Evolutionary conservation across 2,113 vertebrate species (phyloP).

Genomic region (Alaudala cheleensis): DNA sequence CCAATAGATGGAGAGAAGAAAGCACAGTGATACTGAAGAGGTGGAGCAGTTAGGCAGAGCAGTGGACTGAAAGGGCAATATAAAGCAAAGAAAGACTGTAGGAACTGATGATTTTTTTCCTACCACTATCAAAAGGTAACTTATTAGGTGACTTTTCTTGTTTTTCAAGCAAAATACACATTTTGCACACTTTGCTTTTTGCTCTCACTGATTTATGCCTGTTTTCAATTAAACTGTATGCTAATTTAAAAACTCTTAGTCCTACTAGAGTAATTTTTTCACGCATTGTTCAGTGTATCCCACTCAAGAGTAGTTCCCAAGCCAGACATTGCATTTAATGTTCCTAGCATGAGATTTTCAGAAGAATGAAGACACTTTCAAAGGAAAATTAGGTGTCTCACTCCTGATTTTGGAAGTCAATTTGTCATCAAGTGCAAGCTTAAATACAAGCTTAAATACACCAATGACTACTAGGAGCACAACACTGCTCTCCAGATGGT

Average conservation of each 20-base stretch:
- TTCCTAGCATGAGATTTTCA: not conserved
- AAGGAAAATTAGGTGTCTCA: not conserved
- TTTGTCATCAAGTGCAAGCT: not conserved
- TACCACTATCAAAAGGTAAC: not conserved
- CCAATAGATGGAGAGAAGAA: not conserved
- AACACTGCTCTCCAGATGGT: not conserved
- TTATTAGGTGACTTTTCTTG: not conserved
- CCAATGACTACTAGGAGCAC: not conserved
- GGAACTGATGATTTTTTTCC: not conserved
- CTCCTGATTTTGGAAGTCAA: not conserved
- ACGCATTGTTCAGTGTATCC: rapidly evolving
- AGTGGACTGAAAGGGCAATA: not conserved
- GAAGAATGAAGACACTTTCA: not conserved
- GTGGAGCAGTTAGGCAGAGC: not conserved
- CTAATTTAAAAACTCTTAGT: not conserved
- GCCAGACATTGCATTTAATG: not conserved
- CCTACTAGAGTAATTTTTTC: not conserved
- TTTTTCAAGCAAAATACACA: not conserved
- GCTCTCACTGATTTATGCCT: not conserved
- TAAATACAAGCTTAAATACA: not conserved
- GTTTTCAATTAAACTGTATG: not conserved
- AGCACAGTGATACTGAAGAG: not conserved
- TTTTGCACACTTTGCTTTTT: not conserved
- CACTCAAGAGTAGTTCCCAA: not conserved
- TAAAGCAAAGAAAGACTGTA: not conserved